phyloP scores from a whole-genome alignment of 2,113 vertebrate genomes.

The Hyla sarda region DNA sequence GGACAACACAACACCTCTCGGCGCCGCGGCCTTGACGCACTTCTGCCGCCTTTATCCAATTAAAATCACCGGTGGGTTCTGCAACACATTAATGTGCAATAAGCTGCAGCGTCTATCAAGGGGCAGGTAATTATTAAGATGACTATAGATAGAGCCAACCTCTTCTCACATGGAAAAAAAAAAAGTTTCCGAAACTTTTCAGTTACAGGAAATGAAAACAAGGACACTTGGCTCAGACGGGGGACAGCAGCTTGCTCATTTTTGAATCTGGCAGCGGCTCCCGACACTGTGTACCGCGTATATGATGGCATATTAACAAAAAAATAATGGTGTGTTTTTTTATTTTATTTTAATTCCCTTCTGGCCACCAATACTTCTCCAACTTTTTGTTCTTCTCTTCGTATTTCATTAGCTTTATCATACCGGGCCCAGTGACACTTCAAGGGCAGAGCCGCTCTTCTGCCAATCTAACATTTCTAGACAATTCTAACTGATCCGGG shows the following conservation, averaged over 20 bases:
- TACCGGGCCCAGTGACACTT: no score
- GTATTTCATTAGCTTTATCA: no score
- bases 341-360: background rate
- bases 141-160: background rate
- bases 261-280: background rate
- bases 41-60: conserved; percentile 54
- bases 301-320: no score
- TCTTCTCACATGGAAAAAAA: background rate
- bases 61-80: conserved; percentile 39
- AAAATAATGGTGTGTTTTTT: no score
- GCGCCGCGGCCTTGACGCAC: conserved; percentile 44
- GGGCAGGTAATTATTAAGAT: background rate
- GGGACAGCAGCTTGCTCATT: background rate
- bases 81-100: conserved; percentile 45
- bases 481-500: no score
- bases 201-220: background rate
- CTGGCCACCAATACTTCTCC: background rate
- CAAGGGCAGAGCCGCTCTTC: no score
- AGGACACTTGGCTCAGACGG: background rate
- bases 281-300: background rate
- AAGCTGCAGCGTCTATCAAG: conserved; percentile 16
- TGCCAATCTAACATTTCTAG: no score
- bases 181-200: background rate
- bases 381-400: background rate
- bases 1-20: conserved; percentile 53